Evolutionary conservation across 2,888 invertebrate species (phyloP), one percentile per base, ranked within the genome.

Genomic region (Zygothrica quintamaculata): DNA sequence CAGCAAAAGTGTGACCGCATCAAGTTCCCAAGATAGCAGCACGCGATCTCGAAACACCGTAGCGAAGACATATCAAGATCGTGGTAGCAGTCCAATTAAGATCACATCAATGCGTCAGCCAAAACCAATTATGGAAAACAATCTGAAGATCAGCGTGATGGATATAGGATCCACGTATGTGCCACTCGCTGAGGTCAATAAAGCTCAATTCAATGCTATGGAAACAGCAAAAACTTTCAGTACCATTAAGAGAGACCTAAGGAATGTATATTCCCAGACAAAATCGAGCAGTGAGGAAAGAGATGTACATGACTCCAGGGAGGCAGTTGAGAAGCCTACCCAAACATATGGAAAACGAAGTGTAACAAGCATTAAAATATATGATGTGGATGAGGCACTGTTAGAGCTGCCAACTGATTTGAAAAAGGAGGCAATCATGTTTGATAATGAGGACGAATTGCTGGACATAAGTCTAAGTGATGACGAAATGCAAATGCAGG

Each of bases 51-150:
- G 25, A 9, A 31, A 5, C 9, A 15, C 37, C 5, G 47, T 8
- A 11, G 0, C 29, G 0, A 78, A 64, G 36, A 62, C 34, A 7
- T 80, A 47, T 55, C 47, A 62, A 33, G 79, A 80, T 72, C 76
- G 85, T 9, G 80, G 46, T 12, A 67, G 57, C 39, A 84, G 85
- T 43, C 85, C 85, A 22, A 84, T 84, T 33, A 53, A 60, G 18
- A 26, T 78, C 9, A 40, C 39, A 15, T 52, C 9, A 1, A 12
- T n/a, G 1, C 15, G n/a, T 8, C 22, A 9, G 15, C 8, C 4
- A 1, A 31, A 39, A 34, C 3, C 11, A 34, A 3, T 1, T 12
- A 5, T 34, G 34, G 5, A 12, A 6, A 34, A 13, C 34, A 5
- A 31, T 9, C 8, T 13, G 9, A 39, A 1, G 12, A 22, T 37